Conservation (phyloP, 2,113 vertebrate genomes). For the Prionailurus bengalensis region DNA sequence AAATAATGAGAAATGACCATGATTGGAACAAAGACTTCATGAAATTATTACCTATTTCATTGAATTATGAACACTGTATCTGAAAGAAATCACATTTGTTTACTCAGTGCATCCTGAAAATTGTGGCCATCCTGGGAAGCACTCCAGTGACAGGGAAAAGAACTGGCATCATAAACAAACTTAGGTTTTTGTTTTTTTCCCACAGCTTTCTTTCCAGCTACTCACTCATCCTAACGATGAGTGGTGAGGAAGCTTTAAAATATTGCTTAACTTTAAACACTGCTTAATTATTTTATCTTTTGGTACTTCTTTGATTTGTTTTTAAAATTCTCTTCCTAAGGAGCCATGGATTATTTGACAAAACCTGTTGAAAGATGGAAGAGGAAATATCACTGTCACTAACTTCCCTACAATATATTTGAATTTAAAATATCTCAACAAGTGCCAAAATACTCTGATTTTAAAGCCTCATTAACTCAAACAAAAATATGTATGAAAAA, state of each 20-base stretch:
- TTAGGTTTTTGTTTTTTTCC: neutral
- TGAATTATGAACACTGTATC: neutral
- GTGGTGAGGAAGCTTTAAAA: neutral
- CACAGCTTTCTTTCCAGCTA: neutral
- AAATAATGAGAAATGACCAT: neutral
- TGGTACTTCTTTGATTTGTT: neutral
- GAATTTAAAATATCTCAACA: neutral
- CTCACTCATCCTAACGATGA: neutral
- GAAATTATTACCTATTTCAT: neutral
- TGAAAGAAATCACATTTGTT: neutral
- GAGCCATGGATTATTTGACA: neutral
- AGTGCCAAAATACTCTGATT: neutral
- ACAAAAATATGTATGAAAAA: neutral
- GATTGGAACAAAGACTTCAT: neutral
- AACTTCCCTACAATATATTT: neutral
- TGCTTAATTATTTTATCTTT: constrained; percentile 4
- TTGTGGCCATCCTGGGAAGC: neutral
- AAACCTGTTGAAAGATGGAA: neutral
- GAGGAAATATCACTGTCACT: neutral
- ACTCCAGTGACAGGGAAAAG: neutral
- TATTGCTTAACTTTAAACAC: neutral
- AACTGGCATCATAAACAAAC: neutral
- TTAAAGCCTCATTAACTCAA: neutral
- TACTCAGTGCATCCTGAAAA: neutral
- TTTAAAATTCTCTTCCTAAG: neutral